A percentile compares a stretch with the other conserved stretches of the same genome.
Evolutionary conservation across 2,888 invertebrate genomes (phyloP).

Genomic region (Gastrophysa polygoni): DNA sequence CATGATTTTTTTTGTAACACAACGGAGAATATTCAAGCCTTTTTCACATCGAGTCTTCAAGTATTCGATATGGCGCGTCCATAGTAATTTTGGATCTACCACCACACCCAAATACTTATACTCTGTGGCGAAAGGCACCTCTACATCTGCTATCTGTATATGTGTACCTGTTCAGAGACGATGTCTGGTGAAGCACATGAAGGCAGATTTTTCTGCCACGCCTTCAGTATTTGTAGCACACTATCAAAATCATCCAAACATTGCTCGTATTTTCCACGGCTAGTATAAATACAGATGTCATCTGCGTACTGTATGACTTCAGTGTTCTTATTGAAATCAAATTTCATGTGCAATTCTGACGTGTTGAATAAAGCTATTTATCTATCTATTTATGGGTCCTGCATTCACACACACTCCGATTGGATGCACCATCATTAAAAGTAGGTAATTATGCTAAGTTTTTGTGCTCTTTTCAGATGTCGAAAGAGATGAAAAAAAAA

Average conservation of each 20-base stretch:
- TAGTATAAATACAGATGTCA: background rate
- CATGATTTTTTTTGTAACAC: slow-evolving; percentile 2
- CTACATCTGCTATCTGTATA: too few species aligned
- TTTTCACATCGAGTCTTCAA: slow-evolving; percentile 1
- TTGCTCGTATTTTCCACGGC: background rate
- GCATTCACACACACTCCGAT: too few species aligned
- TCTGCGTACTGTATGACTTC: slow-evolving; percentile 7
- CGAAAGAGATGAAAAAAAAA: too few species aligned
- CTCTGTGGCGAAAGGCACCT: too few species aligned
- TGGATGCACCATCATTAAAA: too few species aligned
- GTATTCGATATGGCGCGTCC: slow-evolving; percentile 10
- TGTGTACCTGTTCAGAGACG: too few species aligned
- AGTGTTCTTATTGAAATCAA: background rate
- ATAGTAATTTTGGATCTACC: slow-evolving; percentile 8
- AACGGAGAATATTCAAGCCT: slow-evolving; percentile 8
- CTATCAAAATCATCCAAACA: background rate
- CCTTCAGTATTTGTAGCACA: background rate
- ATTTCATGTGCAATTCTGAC: background rate
- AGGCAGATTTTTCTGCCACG: too few species aligned
- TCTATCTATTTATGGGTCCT: too few species aligned
- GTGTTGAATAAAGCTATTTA: too few species aligned
- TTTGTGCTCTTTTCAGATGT: too few species aligned
- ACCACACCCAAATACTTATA: background rate
- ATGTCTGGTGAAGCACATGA: too few species aligned
- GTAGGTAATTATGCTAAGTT: too few species aligned